phyloP scores from a whole-genome alignment of 2,888 invertebrate species.

The Plebejus melissa region DNA sequence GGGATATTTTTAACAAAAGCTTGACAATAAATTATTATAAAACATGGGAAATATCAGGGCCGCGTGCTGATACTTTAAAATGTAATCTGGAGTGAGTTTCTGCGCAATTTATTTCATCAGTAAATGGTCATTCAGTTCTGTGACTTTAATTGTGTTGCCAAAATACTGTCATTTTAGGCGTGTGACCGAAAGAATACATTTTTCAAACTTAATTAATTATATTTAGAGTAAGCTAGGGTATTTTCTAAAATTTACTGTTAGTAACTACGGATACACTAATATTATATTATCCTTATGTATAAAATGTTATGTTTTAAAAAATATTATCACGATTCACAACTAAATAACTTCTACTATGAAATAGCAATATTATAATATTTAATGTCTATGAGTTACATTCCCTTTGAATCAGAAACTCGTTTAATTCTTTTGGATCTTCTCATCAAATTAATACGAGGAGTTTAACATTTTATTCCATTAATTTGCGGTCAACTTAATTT shows the following conservation, averaged over 20 bases:
- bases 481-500: not conserved
- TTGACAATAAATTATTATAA: constrained; percentile 52
- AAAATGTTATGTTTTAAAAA: no score
- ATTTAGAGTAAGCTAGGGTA: no score
- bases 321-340: no score
- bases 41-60: constrained; percentile 51
- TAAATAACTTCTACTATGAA: no score
- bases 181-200: not conserved
- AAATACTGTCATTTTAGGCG: constrained; percentile 9
- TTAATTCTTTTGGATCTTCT: no score
- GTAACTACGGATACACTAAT: no score
- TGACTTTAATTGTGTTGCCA: constrained; percentile 5
- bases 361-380: no score
- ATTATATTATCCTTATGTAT: no score
- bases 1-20: constrained; percentile 50
- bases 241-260: no score
- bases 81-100: constrained; percentile 40
- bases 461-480: not conserved
- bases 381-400: no score
- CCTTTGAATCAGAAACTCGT: no score
- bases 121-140: constrained; percentile 19
- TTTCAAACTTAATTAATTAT: no score
- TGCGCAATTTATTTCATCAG: constrained; percentile 31
- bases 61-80: constrained; percentile 52
- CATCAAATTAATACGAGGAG: not conserved